A percentile compares a stretch with the other conserved stretches of the same genome.
These are phyloP conservation scores for Numenius arquata DNA, from an alignment of 2,113 vertebrate genomes.

Conservation along the genomic window DNA sequence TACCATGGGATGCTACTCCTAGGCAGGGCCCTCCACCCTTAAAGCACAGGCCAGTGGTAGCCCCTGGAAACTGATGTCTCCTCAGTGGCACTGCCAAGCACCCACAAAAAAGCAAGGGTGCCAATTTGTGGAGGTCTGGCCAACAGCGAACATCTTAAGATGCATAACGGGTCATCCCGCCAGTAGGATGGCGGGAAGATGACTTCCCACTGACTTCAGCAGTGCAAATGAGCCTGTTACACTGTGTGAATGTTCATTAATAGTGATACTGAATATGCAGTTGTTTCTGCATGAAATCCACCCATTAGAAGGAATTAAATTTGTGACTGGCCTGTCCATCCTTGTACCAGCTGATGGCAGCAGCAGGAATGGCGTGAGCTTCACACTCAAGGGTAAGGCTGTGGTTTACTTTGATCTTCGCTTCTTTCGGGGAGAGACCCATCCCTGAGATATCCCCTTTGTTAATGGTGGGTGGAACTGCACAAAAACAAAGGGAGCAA, in stretches of 20 bases:
- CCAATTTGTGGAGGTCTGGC: background rate
- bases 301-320: background rate
- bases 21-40: background rate
- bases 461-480: slow-evolving; percentile 93
- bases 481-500: background rate
- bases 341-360: slow-evolving; percentile 92
- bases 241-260: background rate
- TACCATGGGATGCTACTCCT: background rate
- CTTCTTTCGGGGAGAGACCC: slow-evolving; percentile 85
- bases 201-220: background rate
- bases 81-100: background rate
- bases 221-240: background rate
- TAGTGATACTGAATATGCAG: fast-evolving
- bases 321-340: slow-evolving; percentile 88
- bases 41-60: background rate
- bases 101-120: background rate
- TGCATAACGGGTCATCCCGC: fast-evolving
- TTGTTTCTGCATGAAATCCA: background rate
- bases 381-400: slow-evolving; percentile 90
- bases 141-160: background rate
- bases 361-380: slow-evolving; percentile 85
- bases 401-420: slow-evolving; percentile 93
- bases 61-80: background rate
- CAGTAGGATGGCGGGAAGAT: background rate
- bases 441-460: slow-evolving; percentile 81